Conservation (phyloP, 2,797 vertebrate species). For the Buceros bicornis region DNA sequence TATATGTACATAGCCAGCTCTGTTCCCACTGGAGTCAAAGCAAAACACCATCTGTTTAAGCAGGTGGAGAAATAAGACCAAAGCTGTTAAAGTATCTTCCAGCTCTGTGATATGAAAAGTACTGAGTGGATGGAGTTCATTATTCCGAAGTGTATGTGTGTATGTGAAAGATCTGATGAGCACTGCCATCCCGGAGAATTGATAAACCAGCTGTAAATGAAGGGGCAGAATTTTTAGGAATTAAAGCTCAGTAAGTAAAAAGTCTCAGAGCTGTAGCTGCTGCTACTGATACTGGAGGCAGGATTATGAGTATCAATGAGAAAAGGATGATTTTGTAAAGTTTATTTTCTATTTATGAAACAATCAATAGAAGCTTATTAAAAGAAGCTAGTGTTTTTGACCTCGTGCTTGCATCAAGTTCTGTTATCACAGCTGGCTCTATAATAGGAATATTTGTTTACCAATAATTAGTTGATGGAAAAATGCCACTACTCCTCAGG, state of each 20-base stretch:
- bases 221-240: not conserved
- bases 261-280: not conserved
- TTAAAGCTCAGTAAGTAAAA: not conserved
- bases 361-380: not conserved
- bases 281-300: not conserved
- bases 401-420: not conserved
- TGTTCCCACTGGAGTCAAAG: conserved; percentile 58
- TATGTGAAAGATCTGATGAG: not conserved
- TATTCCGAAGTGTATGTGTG: not conserved
- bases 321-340: not conserved
- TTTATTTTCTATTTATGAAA: not conserved
- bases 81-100: conserved; percentile 18
- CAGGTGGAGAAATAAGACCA: conserved; percentile 53
- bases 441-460: not conserved
- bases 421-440: not conserved
- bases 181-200: not conserved
- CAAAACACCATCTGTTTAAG: conserved; percentile 73
- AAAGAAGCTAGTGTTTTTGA: not conserved
- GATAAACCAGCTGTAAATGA: not conserved
- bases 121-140: not conserved
- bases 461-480: not conserved
- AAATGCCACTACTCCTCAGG: not conserved
- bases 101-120: not conserved
- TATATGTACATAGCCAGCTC: conserved; percentile 7
- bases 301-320: not conserved